Conservation (phyloP, 2,113 vertebrate species). For the Dendrocopos noguchii region DNA sequence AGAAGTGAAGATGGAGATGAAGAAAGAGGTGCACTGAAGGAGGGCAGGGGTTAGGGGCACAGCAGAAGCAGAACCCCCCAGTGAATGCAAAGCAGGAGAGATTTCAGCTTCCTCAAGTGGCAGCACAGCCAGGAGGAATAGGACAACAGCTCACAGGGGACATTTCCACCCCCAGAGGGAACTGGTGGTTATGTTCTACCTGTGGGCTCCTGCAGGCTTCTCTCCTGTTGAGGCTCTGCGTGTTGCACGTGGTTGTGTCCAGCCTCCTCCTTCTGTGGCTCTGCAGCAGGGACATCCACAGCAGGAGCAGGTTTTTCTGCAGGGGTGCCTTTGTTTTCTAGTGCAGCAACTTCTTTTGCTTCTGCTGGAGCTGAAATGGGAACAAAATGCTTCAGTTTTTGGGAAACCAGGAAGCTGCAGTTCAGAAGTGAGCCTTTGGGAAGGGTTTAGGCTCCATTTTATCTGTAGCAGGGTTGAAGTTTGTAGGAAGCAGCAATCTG, state of each 20-base stretch:
- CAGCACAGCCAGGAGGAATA: not conserved
- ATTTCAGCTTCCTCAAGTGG: not conserved
- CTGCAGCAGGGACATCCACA: not conserved
- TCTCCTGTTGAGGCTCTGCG: not conserved
- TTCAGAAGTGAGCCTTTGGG: not conserved
- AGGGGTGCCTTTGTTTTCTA: not conserved
- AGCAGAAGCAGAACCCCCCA: not conserved
- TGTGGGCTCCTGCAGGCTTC: not conserved
- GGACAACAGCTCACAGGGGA: not conserved
- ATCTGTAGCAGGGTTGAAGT: not conserved
- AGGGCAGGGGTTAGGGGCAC: not conserved
- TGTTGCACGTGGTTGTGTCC: not conserved
- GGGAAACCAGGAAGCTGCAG: fast-evolving
- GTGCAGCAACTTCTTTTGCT: not conserved
- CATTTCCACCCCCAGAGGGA: not conserved
- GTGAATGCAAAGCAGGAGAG: not conserved
- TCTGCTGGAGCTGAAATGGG: not conserved
- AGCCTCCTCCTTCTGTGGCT: not conserved
- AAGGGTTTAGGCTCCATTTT: not conserved
- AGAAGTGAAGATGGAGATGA: fast-evolving
- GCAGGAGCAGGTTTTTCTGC: not conserved
- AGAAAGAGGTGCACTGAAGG: not conserved
- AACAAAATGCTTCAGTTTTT: not conserved
- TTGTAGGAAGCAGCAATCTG: fast-evolving
- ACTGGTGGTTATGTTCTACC: not conserved